Evolutionary conservation across 2,797 vertebrate species (phyloP), one percentile per base, ranked within the genome.

Genomic region (Borostomias antarcticus): DNA sequence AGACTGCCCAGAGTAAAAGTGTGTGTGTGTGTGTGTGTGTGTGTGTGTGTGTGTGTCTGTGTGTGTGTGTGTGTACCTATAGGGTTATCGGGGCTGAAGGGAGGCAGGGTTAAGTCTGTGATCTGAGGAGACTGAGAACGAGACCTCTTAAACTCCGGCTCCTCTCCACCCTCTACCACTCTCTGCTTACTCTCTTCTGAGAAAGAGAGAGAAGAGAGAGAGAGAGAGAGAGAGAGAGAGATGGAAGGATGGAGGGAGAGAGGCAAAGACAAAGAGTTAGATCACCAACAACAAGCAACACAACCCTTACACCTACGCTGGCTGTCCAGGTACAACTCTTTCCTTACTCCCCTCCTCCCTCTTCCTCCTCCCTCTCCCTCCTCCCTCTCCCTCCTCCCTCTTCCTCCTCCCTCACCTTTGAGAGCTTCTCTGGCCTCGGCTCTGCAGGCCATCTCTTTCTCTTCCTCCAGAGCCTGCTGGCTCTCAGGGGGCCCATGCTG

Each of bases 51-150:
- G 43, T 57, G 17, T 5, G 23, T 50, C 29, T 7, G 32, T 54
- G 30, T 29, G 54, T 35, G 45, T 8, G 28, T 62, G 19, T 2
- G 35, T 60, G 37, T 69, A 84, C 85, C 85, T 45, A 82, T 74
- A n/a, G 85, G 78, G 40, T 58, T 78, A 58, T 80, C 52, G 26
- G 79, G 64, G 19, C 4, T 78, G 61, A 75, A 83, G 0, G 82
- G 74, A 17, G 85, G 81, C 72, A 86, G 66, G 37, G 52, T 69
- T 28, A 83, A 78, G 13, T 79, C 68, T 11, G 62, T 11, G 53
- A 29, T 50, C 10, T 32, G 6, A 6, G 68, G 63, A 3, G 64
- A 66, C 23, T 65, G 28, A 28, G 67, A 60, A 3, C 73, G 72
- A n/a, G 60, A 26, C 28, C 40, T 74, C 60, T 85, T 84, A 2